These are phyloP conservation scores for Megaptera novaeangliae DNA, from an alignment of 2,113 vertebrate species.

Conservation along the genomic window DNA sequence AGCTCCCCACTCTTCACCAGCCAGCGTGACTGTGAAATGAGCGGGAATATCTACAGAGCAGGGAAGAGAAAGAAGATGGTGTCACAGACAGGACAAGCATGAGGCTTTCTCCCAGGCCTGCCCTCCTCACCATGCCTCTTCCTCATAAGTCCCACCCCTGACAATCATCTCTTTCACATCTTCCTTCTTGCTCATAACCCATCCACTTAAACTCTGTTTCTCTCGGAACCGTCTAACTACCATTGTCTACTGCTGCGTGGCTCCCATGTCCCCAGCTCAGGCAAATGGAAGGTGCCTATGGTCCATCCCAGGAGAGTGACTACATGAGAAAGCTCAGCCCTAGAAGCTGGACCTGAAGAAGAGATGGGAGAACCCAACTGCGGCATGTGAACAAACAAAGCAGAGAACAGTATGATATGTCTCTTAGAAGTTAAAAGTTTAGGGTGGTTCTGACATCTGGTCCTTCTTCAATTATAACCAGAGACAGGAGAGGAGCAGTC, in stretches of 20 bases:
- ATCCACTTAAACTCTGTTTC: neutral
- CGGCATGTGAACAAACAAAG: neutral
- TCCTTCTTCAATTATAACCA: neutral
- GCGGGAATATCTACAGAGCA: conserved; percentile 89
- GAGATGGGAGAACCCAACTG: neutral
- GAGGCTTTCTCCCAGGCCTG: neutral
- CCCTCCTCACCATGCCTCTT: neutral
- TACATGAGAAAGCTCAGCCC: neutral
- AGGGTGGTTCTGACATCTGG: neutral
- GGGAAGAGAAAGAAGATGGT: neutral
- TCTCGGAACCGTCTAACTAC: neutral
- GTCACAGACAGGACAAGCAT: neutral
- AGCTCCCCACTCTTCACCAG: conserved; percentile 91
- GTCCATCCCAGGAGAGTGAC: neutral
- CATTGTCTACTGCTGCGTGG: accelerated
- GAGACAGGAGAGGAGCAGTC: neutral
- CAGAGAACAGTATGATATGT: neutral
- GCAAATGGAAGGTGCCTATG: neutral
- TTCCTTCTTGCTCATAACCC: neutral
- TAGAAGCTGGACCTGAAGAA: neutral
- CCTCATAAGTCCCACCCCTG: accelerated
- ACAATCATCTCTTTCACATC: neutral
- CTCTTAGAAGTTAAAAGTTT: neutral
- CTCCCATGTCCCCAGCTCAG: neutral
- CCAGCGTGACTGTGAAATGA: conserved; percentile 94